Conservation (phyloP, 2,113 vertebrate species). For the Gadus chalcogrammus region DNA sequence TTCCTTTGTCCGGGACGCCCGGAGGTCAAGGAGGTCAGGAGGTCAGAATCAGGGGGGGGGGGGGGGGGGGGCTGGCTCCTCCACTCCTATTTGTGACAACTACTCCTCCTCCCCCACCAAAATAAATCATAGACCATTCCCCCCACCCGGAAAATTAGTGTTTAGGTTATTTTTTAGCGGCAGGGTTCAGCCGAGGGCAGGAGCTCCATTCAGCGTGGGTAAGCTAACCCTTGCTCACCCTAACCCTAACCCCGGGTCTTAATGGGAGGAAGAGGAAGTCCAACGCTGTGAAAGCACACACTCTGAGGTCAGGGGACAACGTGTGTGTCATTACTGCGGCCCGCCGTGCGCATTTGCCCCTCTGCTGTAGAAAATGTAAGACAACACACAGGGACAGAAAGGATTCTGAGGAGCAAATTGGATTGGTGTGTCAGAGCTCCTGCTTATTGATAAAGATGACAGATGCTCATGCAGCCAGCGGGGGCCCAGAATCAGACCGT, state of each 20-base stretch:
- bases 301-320: slow-evolving; percentile 63
- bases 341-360: slow-evolving; percentile 16
- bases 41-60: slow-evolving; percentile 72
- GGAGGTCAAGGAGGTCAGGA: slow-evolving; percentile 72
- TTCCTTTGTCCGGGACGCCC: slow-evolving; percentile 70
- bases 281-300: slow-evolving; percentile 37
- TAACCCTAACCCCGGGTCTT: slow-evolving; percentile 50
- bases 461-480: slow-evolving; percentile 53
- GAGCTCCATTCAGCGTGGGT: neutral
- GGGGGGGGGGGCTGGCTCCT: slow-evolving; percentile 40
- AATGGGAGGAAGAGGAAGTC: slow-evolving; percentile 71
- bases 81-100: slow-evolving; percentile 50
- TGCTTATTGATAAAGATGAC: slow-evolving; percentile 71
- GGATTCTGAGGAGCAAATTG: slow-evolving; percentile 60
- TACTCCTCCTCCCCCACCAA: slow-evolving; percentile 18
- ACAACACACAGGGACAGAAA: slow-evolving; percentile 42
- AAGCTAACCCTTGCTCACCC: neutral
- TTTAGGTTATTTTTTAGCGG: slow-evolving; percentile 50
- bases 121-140: slow-evolving; percentile 53
- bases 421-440: slow-evolving; percentile 56
- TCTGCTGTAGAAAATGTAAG: slow-evolving; percentile 38
- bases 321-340: slow-evolving; percentile 53
- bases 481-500: slow-evolving; percentile 61
- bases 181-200: slow-evolving; percentile 55
- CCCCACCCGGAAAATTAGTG: slow-evolving; percentile 56